Evolutionary conservation across 2,888 invertebrate genomes (phyloP).

Genomic region (Platycnemis pennipes): DNA sequence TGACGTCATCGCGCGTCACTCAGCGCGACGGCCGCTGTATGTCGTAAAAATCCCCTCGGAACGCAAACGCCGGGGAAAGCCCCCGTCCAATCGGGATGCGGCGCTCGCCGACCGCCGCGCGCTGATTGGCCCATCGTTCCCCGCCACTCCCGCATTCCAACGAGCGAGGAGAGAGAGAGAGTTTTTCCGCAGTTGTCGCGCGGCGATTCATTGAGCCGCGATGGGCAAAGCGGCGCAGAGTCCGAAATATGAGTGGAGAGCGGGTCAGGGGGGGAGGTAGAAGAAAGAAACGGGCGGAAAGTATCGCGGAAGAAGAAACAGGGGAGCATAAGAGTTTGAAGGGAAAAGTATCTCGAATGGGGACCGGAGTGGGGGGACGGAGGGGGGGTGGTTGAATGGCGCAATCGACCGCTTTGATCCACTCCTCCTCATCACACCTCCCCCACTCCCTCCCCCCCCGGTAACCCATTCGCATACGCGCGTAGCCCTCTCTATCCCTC

Average conservation of each 20-base stretch:
- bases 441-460: not conserved
- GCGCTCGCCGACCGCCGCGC: not conserved
- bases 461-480: constrained; percentile 39
- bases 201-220: constrained; percentile 10
- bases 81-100: not conserved
- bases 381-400: not conserved
- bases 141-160: not conserved
- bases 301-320: too few species aligned
- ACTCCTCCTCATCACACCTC: not conserved
- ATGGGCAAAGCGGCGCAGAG: not conserved
- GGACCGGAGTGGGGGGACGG: not conserved
- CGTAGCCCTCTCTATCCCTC: constrained; percentile 2
- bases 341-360: not conserved
- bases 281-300: not conserved
- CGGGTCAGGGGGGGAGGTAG: not conserved
- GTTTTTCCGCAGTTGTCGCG: not conserved
- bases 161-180: not conserved
- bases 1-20: constrained; percentile 17
- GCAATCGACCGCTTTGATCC: constrained; percentile 24
- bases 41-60: constrained; percentile 1
- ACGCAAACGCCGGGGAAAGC: not conserved
- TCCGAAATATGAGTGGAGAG: not conserved
- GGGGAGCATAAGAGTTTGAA: constrained; percentile 15
- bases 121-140: not conserved
- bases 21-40: not conserved